These are phyloP conservation scores for Drosophila paulistorum DNA, from an alignment of 1,140 invertebrate genomes.

Conservation along the genomic window DNA sequence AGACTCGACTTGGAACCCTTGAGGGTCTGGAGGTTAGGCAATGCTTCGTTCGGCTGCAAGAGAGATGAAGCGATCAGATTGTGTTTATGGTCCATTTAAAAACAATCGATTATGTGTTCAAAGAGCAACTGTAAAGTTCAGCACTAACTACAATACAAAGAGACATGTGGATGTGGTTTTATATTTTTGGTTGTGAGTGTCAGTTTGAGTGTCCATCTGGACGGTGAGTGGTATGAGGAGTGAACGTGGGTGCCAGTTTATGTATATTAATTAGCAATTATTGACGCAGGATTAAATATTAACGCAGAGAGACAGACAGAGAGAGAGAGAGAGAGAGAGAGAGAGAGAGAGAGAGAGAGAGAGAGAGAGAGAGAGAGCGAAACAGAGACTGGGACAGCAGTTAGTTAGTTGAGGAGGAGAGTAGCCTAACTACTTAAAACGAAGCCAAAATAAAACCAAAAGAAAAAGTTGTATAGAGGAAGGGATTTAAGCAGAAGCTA, in stretches of 20 bases:
- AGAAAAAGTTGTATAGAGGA: slow-evolving; percentile 14
- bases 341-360: slow-evolving; percentile 15
- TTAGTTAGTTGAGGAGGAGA: slow-evolving; percentile 26
- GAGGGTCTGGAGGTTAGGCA: slow-evolving; percentile 84
- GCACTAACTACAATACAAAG: slow-evolving; percentile 80
- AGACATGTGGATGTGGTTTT: slow-evolving; percentile 61
- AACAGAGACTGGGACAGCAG: slow-evolving; percentile 19
- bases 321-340: slow-evolving; percentile 25
- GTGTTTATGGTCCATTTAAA: background rate
- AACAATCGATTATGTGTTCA: slow-evolving; percentile 55
- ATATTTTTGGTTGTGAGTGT: slow-evolving; percentile 31
- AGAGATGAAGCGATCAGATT: slow-evolving; percentile 48
- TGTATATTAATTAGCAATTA: slow-evolving; percentile 41
- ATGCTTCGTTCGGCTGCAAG: slow-evolving; percentile 83
- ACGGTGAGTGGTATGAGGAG: slow-evolving; percentile 8
- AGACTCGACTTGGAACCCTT: slow-evolving; percentile 85
- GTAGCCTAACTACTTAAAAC: slow-evolving; percentile 56
- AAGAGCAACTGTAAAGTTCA: slow-evolving; percentile 76
- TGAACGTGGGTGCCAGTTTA: slow-evolving; percentile 50
- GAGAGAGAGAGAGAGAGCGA: slow-evolving; percentile 26
- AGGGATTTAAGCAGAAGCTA: slow-evolving; percentile 53
- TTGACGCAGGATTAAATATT: slow-evolving; percentile 47
- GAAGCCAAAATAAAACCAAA: slow-evolving; percentile 37
- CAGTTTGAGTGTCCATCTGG: slow-evolving; percentile 8
- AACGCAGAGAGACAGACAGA: background rate